Evolutionary conservation across 2,797 vertebrate genomes (phyloP).

Genomic region (Peromyscus eremicus): DNA sequence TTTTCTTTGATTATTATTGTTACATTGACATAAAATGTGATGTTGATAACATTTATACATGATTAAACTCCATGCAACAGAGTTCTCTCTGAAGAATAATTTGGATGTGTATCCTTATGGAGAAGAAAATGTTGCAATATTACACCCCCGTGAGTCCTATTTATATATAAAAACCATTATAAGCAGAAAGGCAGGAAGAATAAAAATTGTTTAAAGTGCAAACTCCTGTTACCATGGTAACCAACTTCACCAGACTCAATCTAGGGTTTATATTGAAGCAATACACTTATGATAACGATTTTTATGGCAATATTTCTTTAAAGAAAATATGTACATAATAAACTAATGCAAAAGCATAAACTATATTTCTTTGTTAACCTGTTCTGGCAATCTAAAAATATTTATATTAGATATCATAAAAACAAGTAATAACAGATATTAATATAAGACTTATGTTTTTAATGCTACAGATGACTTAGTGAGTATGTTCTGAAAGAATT

Average conservation of each 20-base stretch:
- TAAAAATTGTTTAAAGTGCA: constrained; percentile 69
- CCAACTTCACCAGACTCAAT: constrained; percentile 50
- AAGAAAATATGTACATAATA: neutral
- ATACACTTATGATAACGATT: constrained; percentile 50
- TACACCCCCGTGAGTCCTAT: constrained; percentile 54
- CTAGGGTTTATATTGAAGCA: constrained; percentile 47
- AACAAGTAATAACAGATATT: neutral
- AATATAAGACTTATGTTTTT: neutral
- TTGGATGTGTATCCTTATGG: constrained; percentile 26
- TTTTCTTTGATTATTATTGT: neutral
- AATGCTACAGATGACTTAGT: neutral
- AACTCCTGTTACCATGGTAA: constrained; percentile 71
- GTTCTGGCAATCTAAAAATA: neutral
- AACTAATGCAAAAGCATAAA: constrained; percentile 23
- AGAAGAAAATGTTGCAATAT: constrained; percentile 41
- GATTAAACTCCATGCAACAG: constrained; percentile 48
- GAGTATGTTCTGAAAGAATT: neutral
- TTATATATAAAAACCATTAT: neutral
- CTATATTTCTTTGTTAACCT: neutral
- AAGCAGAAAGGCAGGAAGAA: constrained; percentile 60
- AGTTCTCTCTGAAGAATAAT: constrained; percentile 29
- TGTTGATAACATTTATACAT: constrained; percentile 48
- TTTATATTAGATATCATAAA: neutral
- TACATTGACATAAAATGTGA: constrained; percentile 10
- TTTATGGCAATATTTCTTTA: constrained; percentile 42